These are phyloP conservation scores for Telmatherina bonti DNA, from an alignment of 2,797 vertebrate genomes.

Conservation along the genomic window DNA sequence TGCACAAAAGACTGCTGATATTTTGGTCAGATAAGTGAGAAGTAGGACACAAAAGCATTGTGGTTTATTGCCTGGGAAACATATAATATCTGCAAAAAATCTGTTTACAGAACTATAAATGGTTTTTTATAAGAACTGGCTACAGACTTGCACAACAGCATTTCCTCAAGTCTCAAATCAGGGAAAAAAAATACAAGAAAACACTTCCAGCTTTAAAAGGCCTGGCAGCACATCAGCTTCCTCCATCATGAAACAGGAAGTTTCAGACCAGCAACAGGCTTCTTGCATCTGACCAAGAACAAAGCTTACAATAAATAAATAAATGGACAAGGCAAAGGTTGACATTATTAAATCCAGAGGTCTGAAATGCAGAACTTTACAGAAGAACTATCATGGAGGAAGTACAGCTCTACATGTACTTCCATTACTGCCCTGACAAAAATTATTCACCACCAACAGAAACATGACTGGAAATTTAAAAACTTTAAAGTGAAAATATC, in stretches of 20 bases:
- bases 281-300: too few species aligned
- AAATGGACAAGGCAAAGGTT: not conserved
- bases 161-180: not conserved
- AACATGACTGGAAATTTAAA: not conserved
- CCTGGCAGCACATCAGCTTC: not conserved
- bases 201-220: not conserved
- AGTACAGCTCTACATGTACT: too few species aligned
- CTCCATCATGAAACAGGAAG: not conserved
- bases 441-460: not conserved
- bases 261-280: too few species aligned
- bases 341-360: not conserved
- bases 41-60: not conserved
- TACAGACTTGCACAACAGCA: not conserved
- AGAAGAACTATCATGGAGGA: too few species aligned
- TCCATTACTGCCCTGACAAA: too few species aligned
- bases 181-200: not conserved
- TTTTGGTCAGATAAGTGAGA: not conserved
- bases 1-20: not conserved
- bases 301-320: too few species aligned
- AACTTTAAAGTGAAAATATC: not conserved
- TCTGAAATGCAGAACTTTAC: not conserved
- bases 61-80: not conserved
- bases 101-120: not conserved
- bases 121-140: not conserved
- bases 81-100: not conserved